phyloP scores from a whole-genome alignment of 2,113 vertebrate genomes.

The Bufo bufo region DNA sequence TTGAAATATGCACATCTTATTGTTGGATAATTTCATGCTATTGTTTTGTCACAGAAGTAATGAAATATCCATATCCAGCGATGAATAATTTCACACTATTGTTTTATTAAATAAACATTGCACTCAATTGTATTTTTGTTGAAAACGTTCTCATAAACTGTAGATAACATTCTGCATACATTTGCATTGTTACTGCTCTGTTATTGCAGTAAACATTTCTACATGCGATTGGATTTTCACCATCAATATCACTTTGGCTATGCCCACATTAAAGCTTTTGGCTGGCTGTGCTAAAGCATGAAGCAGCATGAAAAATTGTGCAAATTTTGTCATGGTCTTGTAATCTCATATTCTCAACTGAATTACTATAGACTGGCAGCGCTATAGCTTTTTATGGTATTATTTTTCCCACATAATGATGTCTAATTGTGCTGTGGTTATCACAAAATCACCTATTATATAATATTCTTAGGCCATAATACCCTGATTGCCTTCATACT shows the following conservation, averaged over 20 bases:
- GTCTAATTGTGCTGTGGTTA: background rate
- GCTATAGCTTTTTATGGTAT: background rate
- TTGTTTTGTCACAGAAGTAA: too few species aligned
- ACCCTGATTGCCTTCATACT: too few species aligned
- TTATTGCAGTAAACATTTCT: background rate
- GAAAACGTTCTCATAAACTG: too few species aligned
- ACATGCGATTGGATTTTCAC: background rate
- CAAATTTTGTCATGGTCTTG: background rate
- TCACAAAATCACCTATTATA: background rate
- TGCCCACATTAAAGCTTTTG: background rate
- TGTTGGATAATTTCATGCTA: too few species aligned
- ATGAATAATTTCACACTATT: too few species aligned
- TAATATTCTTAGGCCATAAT: background rate
- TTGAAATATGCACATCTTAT: too few species aligned
- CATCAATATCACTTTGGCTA: background rate
- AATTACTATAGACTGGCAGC: background rate
- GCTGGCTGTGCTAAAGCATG: too few species aligned
- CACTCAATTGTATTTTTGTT: too few species aligned
- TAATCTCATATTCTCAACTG: background rate
- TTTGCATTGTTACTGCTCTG: background rate
- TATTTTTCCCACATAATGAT: background rate
- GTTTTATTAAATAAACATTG: too few species aligned
- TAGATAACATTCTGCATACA: too few species aligned
- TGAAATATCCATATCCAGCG: too few species aligned
- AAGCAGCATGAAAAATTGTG: background rate